Percentiles rank a stretch among this genome's conserved stretches.
Evolutionary conservation across 2,113 vertebrate species (phyloP).

Genomic region (Crotalus helleri): DNA sequence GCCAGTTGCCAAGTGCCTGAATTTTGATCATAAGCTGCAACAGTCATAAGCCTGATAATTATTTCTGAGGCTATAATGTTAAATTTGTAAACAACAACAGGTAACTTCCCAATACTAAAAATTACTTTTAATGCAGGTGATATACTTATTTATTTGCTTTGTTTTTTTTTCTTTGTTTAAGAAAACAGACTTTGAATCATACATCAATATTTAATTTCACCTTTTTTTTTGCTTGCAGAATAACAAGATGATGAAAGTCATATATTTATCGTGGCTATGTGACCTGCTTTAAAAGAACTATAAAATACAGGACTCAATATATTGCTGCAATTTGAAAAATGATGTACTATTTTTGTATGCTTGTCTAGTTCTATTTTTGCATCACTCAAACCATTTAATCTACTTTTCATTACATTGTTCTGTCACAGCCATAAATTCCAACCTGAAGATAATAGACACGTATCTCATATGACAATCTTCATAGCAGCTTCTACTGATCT

Average conservation of each 20-base stretch:
- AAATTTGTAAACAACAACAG: neutral
- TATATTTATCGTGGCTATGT: neutral
- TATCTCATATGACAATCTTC: conserved; percentile 11
- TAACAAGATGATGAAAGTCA: neutral
- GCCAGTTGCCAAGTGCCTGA: neutral
- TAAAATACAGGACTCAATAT: neutral
- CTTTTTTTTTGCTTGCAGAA: neutral
- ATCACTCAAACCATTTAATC: neutral
- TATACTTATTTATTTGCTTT: neutral
- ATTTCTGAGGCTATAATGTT: neutral
- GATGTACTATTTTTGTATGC: neutral
- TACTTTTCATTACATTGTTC: neutral
- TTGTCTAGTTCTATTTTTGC: neutral
- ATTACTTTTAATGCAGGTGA: neutral
- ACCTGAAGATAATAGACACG: neutral
- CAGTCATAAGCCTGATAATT: neutral
- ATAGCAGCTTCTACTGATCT: neutral
- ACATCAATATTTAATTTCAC: neutral
- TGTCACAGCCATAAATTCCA: neutral
- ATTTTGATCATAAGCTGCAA: neutral
- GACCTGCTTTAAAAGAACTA: neutral
- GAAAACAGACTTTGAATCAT: neutral
- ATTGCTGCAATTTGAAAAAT: conserved; percentile 18
- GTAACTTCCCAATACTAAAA: neutral
- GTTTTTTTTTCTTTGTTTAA: conserved; percentile 19